Evolutionary conservation across 2,888 invertebrate genomes (phyloP), one percentile per base, ranked within the genome.

Genomic region (Tridacna crocea): DNA sequence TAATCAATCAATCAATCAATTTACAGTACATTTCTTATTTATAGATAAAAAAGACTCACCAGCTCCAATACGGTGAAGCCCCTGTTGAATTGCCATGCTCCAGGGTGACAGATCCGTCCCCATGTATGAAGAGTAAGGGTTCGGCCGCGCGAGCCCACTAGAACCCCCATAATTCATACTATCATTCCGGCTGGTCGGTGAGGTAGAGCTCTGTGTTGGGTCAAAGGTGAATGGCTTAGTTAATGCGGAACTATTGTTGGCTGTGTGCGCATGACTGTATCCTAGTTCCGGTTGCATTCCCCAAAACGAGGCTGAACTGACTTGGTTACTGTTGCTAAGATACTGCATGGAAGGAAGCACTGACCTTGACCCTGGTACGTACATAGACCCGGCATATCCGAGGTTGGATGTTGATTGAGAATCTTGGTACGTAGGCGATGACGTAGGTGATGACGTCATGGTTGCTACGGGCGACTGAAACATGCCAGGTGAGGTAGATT

Each of bases 31-130:
- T n/a, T n/a, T n/a, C n/a, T n/a, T n/a, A n/a, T n/a, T n/a, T n/a
- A n/a, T n/a, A n/a, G n/a, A n/a, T n/a, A n/a, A n/a, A n/a, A n/a
- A 36, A 36, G 36, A 36, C 36, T 83, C 60, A 87, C 87, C 87
- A n/a, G 87, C 79, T n/a, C 87, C 87, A 12, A 87, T 87, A 48
- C 87, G 73, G 46, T 84, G 87, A 4, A 87, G 79, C 12, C 87
- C 87, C 55, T 87, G 87, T 46, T 87, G 87, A 12, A 87, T 87
- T 15, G 87, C 87, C 87, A 87, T 87, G 46, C 87, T 87, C 87
- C 87, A 87, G 0, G 87, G 87, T 17, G 87, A 82, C 15, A 87
- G 79, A 19, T 87, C 87, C 6, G 80, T 74, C 0, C 87, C 87
- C 87, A 87, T 87, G 72, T 87, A 87, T 58, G 87, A 80, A 0